Evolutionary conservation across 37 sponge, comb jelly and placozoan species (phyloP), one percentile per base, ranked within the genome.

Genomic region (Petrosia ficiformis): DNA sequence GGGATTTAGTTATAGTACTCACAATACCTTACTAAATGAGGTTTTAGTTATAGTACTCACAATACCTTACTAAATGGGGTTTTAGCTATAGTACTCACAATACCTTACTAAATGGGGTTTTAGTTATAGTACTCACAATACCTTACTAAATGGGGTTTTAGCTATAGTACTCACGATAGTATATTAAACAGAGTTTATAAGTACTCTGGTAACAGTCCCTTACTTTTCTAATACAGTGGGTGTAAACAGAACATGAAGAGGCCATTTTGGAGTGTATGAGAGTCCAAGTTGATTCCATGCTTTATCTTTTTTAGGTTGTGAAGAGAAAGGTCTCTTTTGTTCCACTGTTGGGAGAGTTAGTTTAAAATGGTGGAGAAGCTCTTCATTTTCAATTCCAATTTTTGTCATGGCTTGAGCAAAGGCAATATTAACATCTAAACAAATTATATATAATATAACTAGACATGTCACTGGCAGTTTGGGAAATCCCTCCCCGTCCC

Each of bases 171-270:
- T n/a, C n/a, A n/a, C n/a, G n/a, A n/a, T n/a, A n/a, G n/a, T n/a
- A n/a, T n/a, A n/a, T n/a, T n/a, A n/a, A n/a, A n/a, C n/a, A n/a
- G n/a, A n/a, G n/a, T n/a, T n/a, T n/a, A n/a, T n/a, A n/a, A n/a
- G n/a, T n/a, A n/a, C n/a, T n/a, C n/a, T n/a, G n/a, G n/a, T n/a
- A n/a, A n/a, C n/a, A 29, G 25, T 31, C 25, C 16, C 75, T 38
- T 42, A 94, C 95, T 91, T 82, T 66, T 90, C 81, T 43, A 97
- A 74, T 0, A 87, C 83, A n/a, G 83, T 38, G 31, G 88, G 77
- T 8, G 97, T 93, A 60, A 97, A 93, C 43, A 97, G 70, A 32
- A 90, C 77, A 52, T 90, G 94, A 6, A 93, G 92, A 2, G 97
- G 97, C 97, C 97, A 95, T 11, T 65, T 67, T 2, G 82, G 83